Percentiles rank a stretch among this genome's conserved stretches.
phyloP scores from a whole-genome alignment of 2,797 vertebrate species.

The Silurus lanzhouensis region DNA sequence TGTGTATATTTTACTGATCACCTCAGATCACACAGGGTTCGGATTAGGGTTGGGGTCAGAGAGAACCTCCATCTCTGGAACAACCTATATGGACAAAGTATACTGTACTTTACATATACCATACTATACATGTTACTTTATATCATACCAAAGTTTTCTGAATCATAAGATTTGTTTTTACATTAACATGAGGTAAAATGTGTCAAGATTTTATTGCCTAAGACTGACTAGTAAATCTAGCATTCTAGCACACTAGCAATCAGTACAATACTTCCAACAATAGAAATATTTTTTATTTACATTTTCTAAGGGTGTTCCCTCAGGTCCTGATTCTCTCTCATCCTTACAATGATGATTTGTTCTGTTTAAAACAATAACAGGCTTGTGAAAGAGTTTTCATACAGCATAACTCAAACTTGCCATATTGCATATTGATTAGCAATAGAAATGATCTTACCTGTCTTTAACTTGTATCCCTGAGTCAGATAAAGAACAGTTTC shows the following conservation, averaged over 20 bases:
- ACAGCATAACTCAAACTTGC: too few relatives aligned
- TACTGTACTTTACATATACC: too few relatives aligned
- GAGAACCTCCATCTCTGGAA: conserved; percentile 4
- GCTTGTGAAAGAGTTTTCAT: neutral
- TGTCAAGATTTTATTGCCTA: too few relatives aligned
- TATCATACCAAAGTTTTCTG: too few relatives aligned
- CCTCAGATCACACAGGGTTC: neutral
- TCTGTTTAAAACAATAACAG: neutral
- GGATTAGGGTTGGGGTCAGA: neutral
- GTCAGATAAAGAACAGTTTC: neutral
- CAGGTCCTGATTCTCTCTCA: neutral
- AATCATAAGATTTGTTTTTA: too few relatives aligned
- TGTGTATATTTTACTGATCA: neutral
- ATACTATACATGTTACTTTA: too few relatives aligned
- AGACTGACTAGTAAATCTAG: neutral
- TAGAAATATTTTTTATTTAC: neutral
- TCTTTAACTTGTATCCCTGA: neutral
- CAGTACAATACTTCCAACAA: too few relatives aligned
- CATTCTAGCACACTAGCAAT: too few relatives aligned
- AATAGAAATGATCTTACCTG: conserved; percentile 3
- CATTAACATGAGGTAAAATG: too few relatives aligned
- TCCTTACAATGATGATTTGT: neutral
- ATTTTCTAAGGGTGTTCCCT: neutral
- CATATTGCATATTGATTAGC: neutral
- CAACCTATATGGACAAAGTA: neutral